These are phyloP conservation scores for Helostoma temminkii DNA, from an alignment of 2,797 vertebrate genomes.

Conservation along the genomic window DNA sequence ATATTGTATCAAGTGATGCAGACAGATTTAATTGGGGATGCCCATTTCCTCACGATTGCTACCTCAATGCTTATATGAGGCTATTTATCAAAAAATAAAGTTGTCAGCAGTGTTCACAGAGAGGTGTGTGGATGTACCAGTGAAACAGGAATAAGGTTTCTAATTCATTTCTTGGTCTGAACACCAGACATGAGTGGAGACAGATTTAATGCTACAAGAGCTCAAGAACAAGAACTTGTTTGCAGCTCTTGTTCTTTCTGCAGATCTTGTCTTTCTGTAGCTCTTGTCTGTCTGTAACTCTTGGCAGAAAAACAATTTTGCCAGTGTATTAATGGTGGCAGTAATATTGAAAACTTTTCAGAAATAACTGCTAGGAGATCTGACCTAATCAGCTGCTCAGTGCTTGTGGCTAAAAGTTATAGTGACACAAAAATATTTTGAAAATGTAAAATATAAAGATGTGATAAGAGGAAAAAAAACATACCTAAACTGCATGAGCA, in stretches of 20 bases:
- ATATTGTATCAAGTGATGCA: too few relatives aligned
- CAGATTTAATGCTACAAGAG: neutral
- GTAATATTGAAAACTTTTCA: too few relatives aligned
- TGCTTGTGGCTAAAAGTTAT: neutral
- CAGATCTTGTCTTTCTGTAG: too few relatives aligned
- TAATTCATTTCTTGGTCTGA: neutral
- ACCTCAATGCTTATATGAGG: neutral
- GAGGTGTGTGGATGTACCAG: neutral
- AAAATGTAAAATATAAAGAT: slow-evolving; percentile 9
- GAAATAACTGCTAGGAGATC: too few relatives aligned
- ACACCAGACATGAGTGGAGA: neutral
- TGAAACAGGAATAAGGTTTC: neutral
- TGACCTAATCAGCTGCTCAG: too few relatives aligned
- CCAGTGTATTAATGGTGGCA: too few relatives aligned
- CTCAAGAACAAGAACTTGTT: neutral
- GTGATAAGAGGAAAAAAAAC: neutral
- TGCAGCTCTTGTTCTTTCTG: too few relatives aligned
- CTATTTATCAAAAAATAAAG: neutral
- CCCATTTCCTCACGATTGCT: neutral
- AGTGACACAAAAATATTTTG: neutral
- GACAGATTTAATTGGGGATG: too few relatives aligned
- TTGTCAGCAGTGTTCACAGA: neutral
- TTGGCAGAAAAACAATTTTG: too few relatives aligned
- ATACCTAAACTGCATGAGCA: neutral
- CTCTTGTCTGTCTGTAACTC: too few relatives aligned